Evolutionary conservation across 1,140 invertebrate genomes (phyloP), one percentile per base, ranked within the genome.

Genomic region (Plodia interpunctella): DNA sequence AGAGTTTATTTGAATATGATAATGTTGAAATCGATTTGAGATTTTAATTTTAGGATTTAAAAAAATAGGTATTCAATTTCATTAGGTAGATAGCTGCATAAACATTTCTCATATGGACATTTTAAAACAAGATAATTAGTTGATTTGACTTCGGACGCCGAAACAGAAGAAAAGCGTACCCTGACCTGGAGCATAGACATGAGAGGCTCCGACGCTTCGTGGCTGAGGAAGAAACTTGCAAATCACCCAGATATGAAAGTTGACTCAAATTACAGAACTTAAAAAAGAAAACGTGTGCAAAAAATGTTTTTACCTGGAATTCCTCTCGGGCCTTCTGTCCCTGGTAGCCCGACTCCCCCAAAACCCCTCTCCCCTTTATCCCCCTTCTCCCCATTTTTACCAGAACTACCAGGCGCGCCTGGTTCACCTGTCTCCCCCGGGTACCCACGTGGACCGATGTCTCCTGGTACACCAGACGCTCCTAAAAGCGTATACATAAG

Each of bases 321-420:
- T 54, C 94, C 94, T 72, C 90, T 84, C 0, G 91, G 89, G 38
- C 95, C 95, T 52, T 91, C 84, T 0, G 92, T 91, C n/a, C 95
- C 95, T 83, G 94, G 94, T 3, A 92, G 64, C 0, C 94, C 94
- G 35, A 94, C 69, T 1, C 94, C 94, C 78, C 94, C 92, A 0
- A 84, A 80, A 0, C 95, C 94, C 76, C 92, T 78, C 6, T 95
- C 94, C 0, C 95, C 95, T 72, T 94, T 94, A 56, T 95, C 94
- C 0, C 94, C 95, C 65, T 92, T 90, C 69, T 93, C 91, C 0
- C 94, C 94, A 49, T 83, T 68, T 8, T 74, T 67, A 6, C 94
- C 94, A 9, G 85, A 76, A 11, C 80, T 84, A 19, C 94, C 94
- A 8, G 89, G 80, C 13, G 87, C 80, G 3, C 94, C 94, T 19